Evolutionary conservation across 2,888 invertebrate genomes (phyloP).

Genomic region (Rapana venosa): DNA sequence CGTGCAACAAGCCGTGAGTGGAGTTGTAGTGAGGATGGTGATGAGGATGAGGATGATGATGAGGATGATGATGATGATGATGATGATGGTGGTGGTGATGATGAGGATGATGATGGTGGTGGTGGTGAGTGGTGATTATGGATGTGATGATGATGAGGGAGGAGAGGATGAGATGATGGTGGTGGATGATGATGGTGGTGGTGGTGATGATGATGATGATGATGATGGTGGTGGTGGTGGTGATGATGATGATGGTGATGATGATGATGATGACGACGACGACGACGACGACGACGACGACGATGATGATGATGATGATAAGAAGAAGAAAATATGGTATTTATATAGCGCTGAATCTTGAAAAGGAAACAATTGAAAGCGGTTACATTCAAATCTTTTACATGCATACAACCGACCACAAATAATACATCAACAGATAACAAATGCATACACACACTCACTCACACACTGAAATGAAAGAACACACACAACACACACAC

Average conservation of each 20-base stretch:
- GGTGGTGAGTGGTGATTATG: neutral
- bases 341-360: too few relatives aligned
- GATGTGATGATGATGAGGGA: neutral
- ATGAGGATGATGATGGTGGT: slow-evolving; percentile 16
- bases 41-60: neutral
- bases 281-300: neutral
- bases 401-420: neutral
- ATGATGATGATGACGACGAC: too few relatives aligned
- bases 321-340: neutral
- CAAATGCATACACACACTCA: neutral
- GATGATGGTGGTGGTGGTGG: too few relatives aligned
- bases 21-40: neutral
- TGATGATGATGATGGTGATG: too few relatives aligned
- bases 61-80: neutral
- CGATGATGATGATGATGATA: neutral
- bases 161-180: neutral
- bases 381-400: too few relatives aligned
- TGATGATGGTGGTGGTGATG: neutral
- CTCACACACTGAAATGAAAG: too few relatives aligned
- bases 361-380: too few relatives aligned
- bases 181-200: neutral
- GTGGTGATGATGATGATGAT: neutral
- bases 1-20: neutral
- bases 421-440: neutral
- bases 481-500: neutral